A percentile compares a stretch with the other conserved stretches of the same genome.
Conservation (phyloP, 2,113 vertebrate genomes). For the Numenius arquata region DNA sequence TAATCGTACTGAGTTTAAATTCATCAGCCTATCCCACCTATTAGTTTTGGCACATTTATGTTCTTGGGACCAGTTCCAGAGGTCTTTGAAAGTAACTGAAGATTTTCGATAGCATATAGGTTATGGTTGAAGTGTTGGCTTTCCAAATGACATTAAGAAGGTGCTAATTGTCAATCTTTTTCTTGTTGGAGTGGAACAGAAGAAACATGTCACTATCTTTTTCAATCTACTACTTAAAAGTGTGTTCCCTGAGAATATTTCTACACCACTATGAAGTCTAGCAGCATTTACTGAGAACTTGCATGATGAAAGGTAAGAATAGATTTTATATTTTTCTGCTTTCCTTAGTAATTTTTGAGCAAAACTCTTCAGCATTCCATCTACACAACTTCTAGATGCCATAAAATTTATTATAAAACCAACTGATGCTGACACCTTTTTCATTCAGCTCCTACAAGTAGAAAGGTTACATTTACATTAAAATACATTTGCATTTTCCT, state of each 20-base stretch:
- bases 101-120: background rate
- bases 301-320: background rate
- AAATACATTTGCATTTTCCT: constrained; percentile 58
- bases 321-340: constrained; percentile 19
- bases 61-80: background rate
- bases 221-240: background rate
- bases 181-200: background rate
- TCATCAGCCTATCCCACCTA: background rate
- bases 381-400: background rate
- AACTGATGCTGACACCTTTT: constrained; percentile 55
- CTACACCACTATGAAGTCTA: background rate
- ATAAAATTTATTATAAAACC: constrained; percentile 52
- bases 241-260: background rate
- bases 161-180: background rate
- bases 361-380: constrained; percentile 39
- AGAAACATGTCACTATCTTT: background rate
- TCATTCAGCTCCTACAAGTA: constrained; percentile 42
- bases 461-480: constrained; percentile 68
- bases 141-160: background rate
- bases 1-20: background rate
- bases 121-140: background rate
- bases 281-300: constrained; percentile 6
- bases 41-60: background rate
- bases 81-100: background rate
- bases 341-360: constrained; percentile 33